phyloP scores from a whole-genome alignment of 2,888 invertebrate genomes.

The Agrypnus murinus region DNA sequence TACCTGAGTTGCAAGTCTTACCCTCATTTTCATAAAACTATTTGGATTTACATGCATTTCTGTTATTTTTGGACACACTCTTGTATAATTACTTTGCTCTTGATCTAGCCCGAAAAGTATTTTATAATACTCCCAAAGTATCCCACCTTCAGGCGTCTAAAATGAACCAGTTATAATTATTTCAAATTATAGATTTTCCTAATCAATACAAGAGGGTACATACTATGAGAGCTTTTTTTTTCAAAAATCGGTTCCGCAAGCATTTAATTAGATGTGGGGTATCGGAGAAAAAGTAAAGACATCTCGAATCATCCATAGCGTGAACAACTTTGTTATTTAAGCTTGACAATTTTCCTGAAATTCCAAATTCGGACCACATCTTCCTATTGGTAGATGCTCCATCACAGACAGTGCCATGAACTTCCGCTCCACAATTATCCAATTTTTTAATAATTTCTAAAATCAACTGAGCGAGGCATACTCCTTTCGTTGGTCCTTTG shows the following conservation, averaged over 20 bases:
- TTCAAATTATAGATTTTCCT: neutral
- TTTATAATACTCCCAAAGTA: slow-evolving; percentile 17
- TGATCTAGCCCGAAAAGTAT: slow-evolving; percentile 1
- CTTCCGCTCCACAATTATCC: slow-evolving; percentile 34
- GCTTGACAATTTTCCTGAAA: slow-evolving; percentile 27
- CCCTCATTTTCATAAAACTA: slow-evolving; percentile 15
- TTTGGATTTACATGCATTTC: neutral
- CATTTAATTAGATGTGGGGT: slow-evolving; percentile 41
- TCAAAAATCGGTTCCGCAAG: slow-evolving; percentile 28
- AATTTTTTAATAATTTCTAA: slow-evolving; percentile 23
- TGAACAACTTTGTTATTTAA: slow-evolving; percentile 41
- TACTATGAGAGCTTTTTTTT: neutral
- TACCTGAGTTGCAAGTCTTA: slow-evolving; percentile 20
- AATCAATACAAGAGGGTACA: slow-evolving; percentile 4
- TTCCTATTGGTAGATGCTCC: slow-evolving; percentile 49
- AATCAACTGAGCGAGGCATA: slow-evolving; percentile 32
- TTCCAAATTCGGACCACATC: slow-evolving; percentile 51
- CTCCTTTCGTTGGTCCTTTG: slow-evolving; percentile 32
- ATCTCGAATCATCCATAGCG: slow-evolving; percentile 35
- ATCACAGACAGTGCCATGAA: slow-evolving; percentile 51
- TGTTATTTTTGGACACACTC: slow-evolving; percentile 21
- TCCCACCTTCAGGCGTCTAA: slow-evolving; percentile 17
- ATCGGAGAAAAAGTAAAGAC: slow-evolving; percentile 48
- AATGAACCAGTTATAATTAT: slow-evolving; percentile 2
- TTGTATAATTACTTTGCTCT: slow-evolving; percentile 25